phyloP scores from a whole-genome alignment of 2,888 invertebrate species.

The Acronicta alni region DNA sequence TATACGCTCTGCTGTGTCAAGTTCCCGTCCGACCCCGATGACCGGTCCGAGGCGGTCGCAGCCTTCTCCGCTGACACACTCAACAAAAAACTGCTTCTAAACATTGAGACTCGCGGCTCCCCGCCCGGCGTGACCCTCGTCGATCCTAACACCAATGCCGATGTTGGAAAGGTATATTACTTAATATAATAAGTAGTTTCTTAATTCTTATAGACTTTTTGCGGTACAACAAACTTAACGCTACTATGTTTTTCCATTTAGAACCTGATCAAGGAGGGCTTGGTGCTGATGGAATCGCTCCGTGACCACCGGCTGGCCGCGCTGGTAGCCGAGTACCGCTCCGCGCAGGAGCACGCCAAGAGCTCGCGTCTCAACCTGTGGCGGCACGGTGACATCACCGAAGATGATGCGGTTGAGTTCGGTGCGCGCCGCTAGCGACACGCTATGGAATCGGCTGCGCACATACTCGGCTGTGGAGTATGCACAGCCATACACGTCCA shows the following conservation, averaged over 20 bases:
- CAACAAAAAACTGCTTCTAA: slow-evolving; percentile 94
- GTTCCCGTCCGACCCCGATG: slow-evolving; percentile 96
- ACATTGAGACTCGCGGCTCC: slow-evolving; percentile 93
- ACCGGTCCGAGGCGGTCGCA: slow-evolving; percentile 92
- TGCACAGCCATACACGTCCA: slow-evolving; percentile 71
- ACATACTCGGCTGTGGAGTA: slow-evolving; percentile 68
- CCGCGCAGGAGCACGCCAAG: slow-evolving; percentile 96
- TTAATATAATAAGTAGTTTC: too few species aligned
- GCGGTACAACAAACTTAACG: too few species aligned
- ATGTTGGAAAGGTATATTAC: slow-evolving; percentile 84
- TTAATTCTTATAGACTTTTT: background rate
- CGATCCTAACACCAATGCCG: slow-evolving; percentile 83
- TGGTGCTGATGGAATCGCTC: slow-evolving; percentile 93
- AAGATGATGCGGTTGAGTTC: slow-evolving; percentile 93
- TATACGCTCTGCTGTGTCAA: slow-evolving; percentile 95
- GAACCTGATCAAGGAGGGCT: slow-evolving; percentile 95
- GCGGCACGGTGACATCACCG: slow-evolving; percentile 99
- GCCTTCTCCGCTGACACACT: slow-evolving; percentile 90
- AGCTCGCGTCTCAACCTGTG: slow-evolving; percentile 96
- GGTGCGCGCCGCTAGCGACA: slow-evolving; percentile 83
- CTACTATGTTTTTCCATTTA: slow-evolving; percentile 62
- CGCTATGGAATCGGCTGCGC: slow-evolving; percentile 65
- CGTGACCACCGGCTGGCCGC: slow-evolving; percentile 95
- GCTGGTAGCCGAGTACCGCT: slow-evolving; percentile 94
- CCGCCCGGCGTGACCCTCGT: slow-evolving; percentile 89